Evolutionary conservation across 53 echinoderm and acorn worm species (phyloP), one percentile per base, ranked within the genome.

Genomic region (Antedon mediterranea): DNA sequence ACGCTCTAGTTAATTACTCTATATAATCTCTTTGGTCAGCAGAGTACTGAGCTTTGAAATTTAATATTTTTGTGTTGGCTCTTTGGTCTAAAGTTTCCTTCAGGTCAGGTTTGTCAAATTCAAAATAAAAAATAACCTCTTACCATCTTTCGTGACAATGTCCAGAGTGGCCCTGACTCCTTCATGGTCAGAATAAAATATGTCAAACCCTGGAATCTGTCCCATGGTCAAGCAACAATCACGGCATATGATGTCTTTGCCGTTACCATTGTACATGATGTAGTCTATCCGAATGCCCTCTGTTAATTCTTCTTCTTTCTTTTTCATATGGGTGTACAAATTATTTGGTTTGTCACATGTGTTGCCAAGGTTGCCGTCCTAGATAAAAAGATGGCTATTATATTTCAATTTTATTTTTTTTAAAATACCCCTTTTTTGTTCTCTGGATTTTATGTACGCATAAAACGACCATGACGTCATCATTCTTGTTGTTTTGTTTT

Each of bases 121-220:
- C 11, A 6, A 37, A 37, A 6, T 37, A 37, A 6, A 4, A 6
- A 4, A 37, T 6, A 37, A 8, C 23, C 30, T 30, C 71, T 71
- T 15, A 84, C 88, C 88, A 57, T 83, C 74, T 31, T 31, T 32
- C 34, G 30, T 32, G 0, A 78, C 23, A 8, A 95, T 73, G 20
- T 88, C 74, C 30, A 95, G 78, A 43, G 80, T 72, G 30, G 91
- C 85, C 32, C 79, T 77, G 14, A 92, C 92, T 0, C 89, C 97
- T 33, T 87, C 83, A 71, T 95, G 97, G 83, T 95, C 97, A 0
- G 97, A 95, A 80, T 83, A 95, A 43, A 78, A 79, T 73, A 89
- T 80, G 26, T 31, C 32, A 31, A 43, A 30, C 23, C 91, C 91
- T 31, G 91, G 91, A 70, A 94, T 91, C 72, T 79, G 72, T 31